A percentile compares a stretch with the other conserved stretches of the same genome.
Conservation (phyloP, 2,797 vertebrate species). For the Staurois parvus region DNA sequence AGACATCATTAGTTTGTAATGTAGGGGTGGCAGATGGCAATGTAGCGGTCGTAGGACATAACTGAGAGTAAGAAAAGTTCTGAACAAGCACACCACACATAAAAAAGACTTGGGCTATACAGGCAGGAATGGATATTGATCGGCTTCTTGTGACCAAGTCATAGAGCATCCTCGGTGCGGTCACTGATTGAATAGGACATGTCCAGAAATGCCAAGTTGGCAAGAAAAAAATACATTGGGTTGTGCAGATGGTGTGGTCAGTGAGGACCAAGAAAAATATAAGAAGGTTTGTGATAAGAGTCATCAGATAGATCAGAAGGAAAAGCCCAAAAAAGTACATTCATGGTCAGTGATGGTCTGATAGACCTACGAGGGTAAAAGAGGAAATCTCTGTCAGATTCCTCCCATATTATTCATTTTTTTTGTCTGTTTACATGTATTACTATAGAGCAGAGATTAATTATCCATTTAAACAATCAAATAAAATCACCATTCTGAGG, state of each 20-base stretch:
- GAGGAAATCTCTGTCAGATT: no score
- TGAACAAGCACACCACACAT: slow-evolving; percentile 5
- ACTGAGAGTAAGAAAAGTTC: slow-evolving; percentile 42
- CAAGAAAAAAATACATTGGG: slow-evolving; percentile 52
- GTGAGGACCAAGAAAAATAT: not conserved
- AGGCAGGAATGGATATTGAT: slow-evolving; percentile 25
- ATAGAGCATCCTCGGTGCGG: slow-evolving; percentile 63
- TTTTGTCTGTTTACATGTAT: no score
- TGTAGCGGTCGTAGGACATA: slow-evolving; percentile 49
- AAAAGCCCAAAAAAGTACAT: not conserved
- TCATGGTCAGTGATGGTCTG: not conserved
- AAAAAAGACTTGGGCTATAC: slow-evolving; percentile 34
- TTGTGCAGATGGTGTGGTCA: slow-evolving; percentile 19
- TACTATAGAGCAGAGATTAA: no score
- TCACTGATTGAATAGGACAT: slow-evolving; percentile 64
- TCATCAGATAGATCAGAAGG: slow-evolving; percentile 17
- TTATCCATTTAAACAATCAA: no score
- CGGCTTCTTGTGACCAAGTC: slow-evolving; percentile 47
- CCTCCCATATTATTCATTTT: no score
- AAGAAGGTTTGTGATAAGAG: slow-evolving; percentile 9
- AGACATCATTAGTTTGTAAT: slow-evolving; percentile 39
- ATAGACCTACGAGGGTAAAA: not conserved
- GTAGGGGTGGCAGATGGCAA: slow-evolving; percentile 36
- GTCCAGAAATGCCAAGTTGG: slow-evolving; percentile 68
- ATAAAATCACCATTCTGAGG: no score